Evolutionary conservation across 2,888 invertebrate genomes (phyloP).

Genomic region (Orchesella flavescens): DNA sequence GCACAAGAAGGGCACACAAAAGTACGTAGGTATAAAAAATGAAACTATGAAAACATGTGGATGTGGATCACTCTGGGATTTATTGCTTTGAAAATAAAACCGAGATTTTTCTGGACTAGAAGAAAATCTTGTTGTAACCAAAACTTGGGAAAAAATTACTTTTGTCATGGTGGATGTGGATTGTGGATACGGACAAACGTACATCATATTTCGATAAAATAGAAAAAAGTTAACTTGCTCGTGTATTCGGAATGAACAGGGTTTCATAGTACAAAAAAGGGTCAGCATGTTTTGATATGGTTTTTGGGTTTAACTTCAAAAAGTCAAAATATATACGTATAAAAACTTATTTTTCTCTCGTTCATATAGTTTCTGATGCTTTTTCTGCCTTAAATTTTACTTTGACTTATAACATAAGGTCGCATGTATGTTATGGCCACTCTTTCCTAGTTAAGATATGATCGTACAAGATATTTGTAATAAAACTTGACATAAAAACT

Average conservation of each 20-base stretch:
- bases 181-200: not conserved
- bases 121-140: not conserved
- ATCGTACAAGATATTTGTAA: no score
- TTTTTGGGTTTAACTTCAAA: no score
- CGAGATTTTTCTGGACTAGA: not conserved
- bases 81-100: not conserved
- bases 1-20: not conserved
- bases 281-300: no score
- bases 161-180: not conserved
- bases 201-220: not conserved
- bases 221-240: not conserved
- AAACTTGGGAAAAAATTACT: not conserved
- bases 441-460: no score
- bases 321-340: no score
- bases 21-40: no score
- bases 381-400: no score
- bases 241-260: not conserved
- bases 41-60: not conserved
- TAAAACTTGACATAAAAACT: no score
- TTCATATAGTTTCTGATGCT: no score
- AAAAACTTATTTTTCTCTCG: no score
- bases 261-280: not conserved
- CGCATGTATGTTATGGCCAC: no score
- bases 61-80: not conserved
- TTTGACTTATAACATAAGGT: no score